Conservation (phyloP, 64 coral and sea anemone species). For the Porites lutea region DNA sequence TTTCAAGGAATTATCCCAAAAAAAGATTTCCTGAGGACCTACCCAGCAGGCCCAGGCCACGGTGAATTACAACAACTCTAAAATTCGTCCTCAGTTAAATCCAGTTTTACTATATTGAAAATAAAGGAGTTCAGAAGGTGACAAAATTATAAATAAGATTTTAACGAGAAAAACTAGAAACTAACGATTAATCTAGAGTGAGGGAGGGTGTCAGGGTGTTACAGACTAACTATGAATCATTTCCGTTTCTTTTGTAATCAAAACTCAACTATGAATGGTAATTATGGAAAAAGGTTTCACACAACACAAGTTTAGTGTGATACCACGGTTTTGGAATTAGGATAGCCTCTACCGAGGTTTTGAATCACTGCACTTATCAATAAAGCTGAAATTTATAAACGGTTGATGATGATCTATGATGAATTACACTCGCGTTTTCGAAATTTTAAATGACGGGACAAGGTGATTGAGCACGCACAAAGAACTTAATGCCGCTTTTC, state of each 20-base stretch:
- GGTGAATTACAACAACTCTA: no score
- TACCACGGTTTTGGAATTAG: background rate
- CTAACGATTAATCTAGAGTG: background rate
- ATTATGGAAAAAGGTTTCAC: background rate
- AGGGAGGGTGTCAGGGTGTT: background rate
- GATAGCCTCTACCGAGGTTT: background rate
- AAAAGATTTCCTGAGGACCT: no score
- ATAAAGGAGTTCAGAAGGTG: background rate
- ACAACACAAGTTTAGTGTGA: background rate
- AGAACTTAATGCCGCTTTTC: slow-evolving; percentile 23
- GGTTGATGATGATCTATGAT: slow-evolving; percentile 11
- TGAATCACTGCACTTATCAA: background rate
- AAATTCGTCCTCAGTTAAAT: no score
- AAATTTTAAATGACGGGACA: background rate
- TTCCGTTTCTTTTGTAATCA: slow-evolving; percentile 19
- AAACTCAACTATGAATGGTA: background rate
- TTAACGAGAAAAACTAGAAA: no score
- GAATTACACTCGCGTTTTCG: background rate
- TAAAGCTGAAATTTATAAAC: background rate
- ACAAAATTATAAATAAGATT: no score
- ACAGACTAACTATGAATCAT: background rate
- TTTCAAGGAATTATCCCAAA: no score
- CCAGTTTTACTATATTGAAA: no score
- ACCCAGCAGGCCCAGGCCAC: no score
- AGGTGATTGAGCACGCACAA: background rate